Percentiles rank a stretch among this genome's conserved stretches.
Evolutionary conservation across 2,888 invertebrate species (phyloP).

Genomic region (Catocala fraxini): DNA sequence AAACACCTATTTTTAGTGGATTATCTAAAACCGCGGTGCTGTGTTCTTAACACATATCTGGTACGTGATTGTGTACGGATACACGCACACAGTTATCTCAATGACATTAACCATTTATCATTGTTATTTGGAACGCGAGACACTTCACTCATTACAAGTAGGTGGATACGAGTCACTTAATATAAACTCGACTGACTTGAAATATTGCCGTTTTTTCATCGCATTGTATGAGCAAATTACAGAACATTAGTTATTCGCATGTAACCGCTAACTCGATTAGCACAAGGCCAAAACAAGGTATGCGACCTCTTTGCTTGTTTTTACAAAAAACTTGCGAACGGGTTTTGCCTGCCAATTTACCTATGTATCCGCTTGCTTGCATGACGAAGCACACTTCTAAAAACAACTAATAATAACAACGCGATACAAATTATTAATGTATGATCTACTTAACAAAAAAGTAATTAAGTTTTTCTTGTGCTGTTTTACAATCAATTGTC

Average conservation of each 20-base stretch:
- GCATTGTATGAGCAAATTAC: constrained; percentile 70
- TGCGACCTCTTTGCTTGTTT: constrained; percentile 82
- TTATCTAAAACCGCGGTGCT: constrained; percentile 58
- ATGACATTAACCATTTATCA: constrained; percentile 54
- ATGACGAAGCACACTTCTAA: constrained; percentile 56
- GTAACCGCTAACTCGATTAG: constrained; percentile 81
- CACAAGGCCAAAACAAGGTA: constrained; percentile 81
- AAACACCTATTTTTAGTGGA: constrained; percentile 72
- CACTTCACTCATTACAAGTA: constrained; percentile 40
- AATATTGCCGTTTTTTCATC: constrained; percentile 60
- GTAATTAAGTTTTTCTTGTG: constrained; percentile 61
- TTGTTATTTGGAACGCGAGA: constrained; percentile 57
- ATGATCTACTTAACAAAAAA: constrained; percentile 59
- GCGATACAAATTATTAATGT: constrained; percentile 56
- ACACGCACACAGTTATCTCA: constrained; percentile 47
- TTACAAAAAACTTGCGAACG: constrained; percentile 65
- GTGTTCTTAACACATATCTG: constrained; percentile 52
- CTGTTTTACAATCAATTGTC: constrained; percentile 41
- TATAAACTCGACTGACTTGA: constrained; percentile 53
- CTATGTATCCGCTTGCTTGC: constrained; percentile 64
- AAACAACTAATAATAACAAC: constrained; percentile 53
- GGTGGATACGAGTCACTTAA: constrained; percentile 56
- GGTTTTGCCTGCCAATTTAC: constrained; percentile 67
- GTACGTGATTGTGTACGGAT: constrained; percentile 57
- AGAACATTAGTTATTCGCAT: constrained; percentile 73